phyloP scores from a whole-genome alignment of 2,888 invertebrate species.

The Metellina segmentata region DNA sequence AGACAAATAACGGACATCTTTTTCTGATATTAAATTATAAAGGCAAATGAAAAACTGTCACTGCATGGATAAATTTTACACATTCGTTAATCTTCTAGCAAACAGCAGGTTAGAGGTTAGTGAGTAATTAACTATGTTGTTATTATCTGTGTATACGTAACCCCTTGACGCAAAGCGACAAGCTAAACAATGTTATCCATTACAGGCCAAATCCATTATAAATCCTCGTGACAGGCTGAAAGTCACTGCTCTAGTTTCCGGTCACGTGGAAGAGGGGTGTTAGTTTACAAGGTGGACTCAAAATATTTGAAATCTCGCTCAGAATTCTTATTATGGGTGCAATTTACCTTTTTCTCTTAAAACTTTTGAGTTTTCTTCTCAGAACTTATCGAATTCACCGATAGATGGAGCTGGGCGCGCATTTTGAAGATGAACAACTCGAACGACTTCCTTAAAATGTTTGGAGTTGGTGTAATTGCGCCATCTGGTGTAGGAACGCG shows the following conservation, averaged over 20 bases:
- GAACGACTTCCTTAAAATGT: neutral
- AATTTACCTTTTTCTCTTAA: no score
- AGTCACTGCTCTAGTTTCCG: constrained; percentile 37
- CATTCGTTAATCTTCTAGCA: constrained; percentile 35
- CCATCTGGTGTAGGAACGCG: constrained; percentile 40
- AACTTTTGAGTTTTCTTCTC: no score
- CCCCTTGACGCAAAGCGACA: constrained; percentile 61
- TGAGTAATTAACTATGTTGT: constrained; percentile 65
- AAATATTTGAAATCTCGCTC: constrained; percentile 37
- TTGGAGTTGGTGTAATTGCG: constrained; percentile 22
- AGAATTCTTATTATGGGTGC: no score
- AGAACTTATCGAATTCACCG: constrained; percentile 14
- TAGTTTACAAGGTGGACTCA: constrained; percentile 32
- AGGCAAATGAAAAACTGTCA: constrained; percentile 12
- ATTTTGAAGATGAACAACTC: no score
- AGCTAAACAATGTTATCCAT: constrained; percentile 69
- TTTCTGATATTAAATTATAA: constrained; percentile 21
- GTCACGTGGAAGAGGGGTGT: constrained; percentile 15
- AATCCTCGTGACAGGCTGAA: constrained; percentile 64
- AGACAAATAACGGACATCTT: neutral
- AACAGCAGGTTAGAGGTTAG: constrained; percentile 60
- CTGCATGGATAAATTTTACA: constrained; percentile 15
- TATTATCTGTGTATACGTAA: constrained; percentile 67
- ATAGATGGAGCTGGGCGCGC: constrained; percentile 65
- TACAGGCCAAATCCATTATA: constrained; percentile 63